Base-by-base conservation (phyloP, 64 coral and sea anemone genomes). In the Exaiptasia diaphana region DNA sequence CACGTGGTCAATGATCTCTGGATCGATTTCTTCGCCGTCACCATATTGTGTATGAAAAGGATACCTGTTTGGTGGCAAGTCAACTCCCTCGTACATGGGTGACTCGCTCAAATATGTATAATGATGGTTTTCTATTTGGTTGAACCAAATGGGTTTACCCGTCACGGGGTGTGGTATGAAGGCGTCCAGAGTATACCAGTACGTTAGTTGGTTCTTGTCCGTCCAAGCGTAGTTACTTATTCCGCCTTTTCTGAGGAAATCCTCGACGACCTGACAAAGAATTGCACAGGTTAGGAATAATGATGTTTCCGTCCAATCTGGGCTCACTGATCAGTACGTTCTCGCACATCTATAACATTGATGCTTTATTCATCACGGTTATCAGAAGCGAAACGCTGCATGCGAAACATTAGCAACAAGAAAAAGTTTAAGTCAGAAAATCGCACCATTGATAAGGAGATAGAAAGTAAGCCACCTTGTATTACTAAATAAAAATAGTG, bases 91-190 rank as follows among this genome's bases (percentile, higher is more conserved):
- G 53, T 78, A 97, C 88, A 87, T 88, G 1, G 89, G 94, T 26
- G 77, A 88, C 15, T 97, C 85, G 22, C 64, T 88, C 73, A 75
- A 92, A 40, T 88, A 97, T 1, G 83, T 85, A 50, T 86, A 86
- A 25, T 92, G 94, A 50, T 92, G 82, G 7, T 84, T 72, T 31
- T 81, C 68, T 17, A 79, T 35, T 74, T 97, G 89, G 37, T 82
- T 97, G 29, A 97, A 97, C 94, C 94, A 97, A 15, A 91, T 67
- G 38, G 82, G 46, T 45, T 83, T 78, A 21, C 94, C 94, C 34
- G 83, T 97, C 41, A 42, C 42, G 54, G 89, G 89, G 73, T 97
- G 89, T 44, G 63, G 86, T n/a, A 61, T 40, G 14, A 83, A 48
- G 21, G 94, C 63, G 4, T 78, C 46, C 23, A 92, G 78, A 4